Conservation (phyloP, 2,888 invertebrate species). For the Diabrotica balteata region DNA sequence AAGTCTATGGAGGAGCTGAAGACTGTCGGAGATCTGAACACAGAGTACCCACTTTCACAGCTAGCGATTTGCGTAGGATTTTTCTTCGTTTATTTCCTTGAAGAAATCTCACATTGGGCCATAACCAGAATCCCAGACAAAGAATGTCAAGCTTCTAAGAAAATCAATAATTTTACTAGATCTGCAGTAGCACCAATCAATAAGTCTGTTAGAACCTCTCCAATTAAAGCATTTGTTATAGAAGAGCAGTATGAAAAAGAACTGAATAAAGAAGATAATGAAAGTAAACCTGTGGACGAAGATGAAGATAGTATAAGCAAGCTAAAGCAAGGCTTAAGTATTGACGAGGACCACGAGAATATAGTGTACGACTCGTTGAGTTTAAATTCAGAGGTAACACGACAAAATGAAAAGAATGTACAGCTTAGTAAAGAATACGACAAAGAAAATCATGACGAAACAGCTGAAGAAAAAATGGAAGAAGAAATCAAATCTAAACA, state of each 20-base stretch:
- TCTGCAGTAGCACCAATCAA: constrained; percentile 36
- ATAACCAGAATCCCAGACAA: constrained; percentile 49
- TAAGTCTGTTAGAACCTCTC: constrained; percentile 13
- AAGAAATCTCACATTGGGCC: constrained; percentile 61
- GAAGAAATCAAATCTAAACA: constrained; percentile 48
- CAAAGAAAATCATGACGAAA: constrained; percentile 19
- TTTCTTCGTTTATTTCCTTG: constrained; percentile 65
- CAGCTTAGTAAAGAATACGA: constrained; percentile 25
- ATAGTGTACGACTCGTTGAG: constrained; percentile 39
- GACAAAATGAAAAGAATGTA: constrained; percentile 17
- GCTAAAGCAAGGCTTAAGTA: constrained; percentile 26
- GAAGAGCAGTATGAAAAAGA: constrained; percentile 39
- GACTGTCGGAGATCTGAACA: constrained; percentile 46
- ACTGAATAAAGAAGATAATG: constrained; percentile 24
- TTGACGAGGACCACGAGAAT: constrained; percentile 32
- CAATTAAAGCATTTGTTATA: constrained; percentile 31
- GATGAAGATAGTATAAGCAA: constrained; percentile 23
- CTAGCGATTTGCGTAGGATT: constrained; percentile 64
- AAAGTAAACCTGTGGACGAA: constrained; percentile 23
- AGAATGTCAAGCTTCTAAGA: constrained; percentile 32
- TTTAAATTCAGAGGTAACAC: constrained; percentile 39
- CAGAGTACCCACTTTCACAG: constrained; percentile 61
- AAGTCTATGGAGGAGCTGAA: constrained; percentile 58
- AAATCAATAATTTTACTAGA: constrained; percentile 30
- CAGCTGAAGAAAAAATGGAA: constrained; percentile 30